phyloP scores from a whole-genome alignment of 2,113 vertebrate genomes.

The Capricornis sumatraensis region DNA sequence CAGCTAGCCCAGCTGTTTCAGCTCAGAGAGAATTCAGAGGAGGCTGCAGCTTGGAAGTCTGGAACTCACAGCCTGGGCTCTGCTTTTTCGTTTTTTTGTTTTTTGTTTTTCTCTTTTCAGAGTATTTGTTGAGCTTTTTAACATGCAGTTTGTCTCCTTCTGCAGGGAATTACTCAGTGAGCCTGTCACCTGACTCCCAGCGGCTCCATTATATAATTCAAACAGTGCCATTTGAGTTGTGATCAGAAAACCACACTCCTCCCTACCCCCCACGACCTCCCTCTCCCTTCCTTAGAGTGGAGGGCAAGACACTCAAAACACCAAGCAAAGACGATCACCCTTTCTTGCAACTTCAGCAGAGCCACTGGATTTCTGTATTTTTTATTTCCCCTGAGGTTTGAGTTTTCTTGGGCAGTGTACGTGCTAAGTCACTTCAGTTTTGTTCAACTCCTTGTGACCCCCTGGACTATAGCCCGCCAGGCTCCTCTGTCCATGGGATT shows the following conservation, averaged over 20 bases:
- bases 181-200: slow-evolving; percentile 70
- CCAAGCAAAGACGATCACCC: not conserved
- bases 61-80: not conserved
- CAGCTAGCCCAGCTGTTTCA: accelerated
- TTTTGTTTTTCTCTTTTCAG: not conserved
- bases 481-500: not conserved
- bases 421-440: not conserved
- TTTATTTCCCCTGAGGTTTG: not conserved
- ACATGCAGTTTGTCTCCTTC: slow-evolving; percentile 76
- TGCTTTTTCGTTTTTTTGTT: not conserved
- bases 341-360: not conserved
- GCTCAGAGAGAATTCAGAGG: not conserved
- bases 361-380: not conserved
- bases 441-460: not conserved
- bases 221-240: slow-evolving; percentile 35
- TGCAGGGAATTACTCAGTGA: slow-evolving; percentile 78
- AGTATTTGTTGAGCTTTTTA: slow-evolving; percentile 76
- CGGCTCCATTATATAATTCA: slow-evolving; percentile 76
- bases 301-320: not conserved
- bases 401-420: not conserved
- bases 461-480: not conserved
- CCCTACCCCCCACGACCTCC: not conserved
- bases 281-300: not conserved
- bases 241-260: not conserved
- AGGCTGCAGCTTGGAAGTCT: not conserved